Conservation (phyloP, 2,797 vertebrate genomes). For the Cichlasoma orientale region DNA sequence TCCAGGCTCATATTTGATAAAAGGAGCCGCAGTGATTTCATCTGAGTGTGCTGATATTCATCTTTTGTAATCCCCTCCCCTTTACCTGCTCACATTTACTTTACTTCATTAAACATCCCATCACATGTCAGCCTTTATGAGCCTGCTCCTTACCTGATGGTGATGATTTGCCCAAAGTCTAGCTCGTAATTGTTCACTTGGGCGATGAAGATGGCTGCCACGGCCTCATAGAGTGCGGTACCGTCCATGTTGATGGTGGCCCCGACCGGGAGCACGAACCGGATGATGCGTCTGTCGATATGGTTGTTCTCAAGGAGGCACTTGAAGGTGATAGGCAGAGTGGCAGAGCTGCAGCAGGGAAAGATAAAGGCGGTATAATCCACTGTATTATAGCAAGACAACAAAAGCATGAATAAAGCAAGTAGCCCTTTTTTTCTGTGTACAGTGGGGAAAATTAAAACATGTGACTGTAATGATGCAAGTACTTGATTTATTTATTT, state of each 20-base stretch:
- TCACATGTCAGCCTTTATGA: background rate
- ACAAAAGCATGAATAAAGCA: background rate
- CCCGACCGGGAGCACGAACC: constrained; percentile 95
- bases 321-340: constrained; percentile 99
- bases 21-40: background rate
- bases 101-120: background rate
- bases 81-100: background rate
- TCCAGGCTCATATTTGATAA: background rate
- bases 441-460: background rate
- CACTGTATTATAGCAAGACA: background rate
- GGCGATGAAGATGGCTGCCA: constrained; percentile 98
- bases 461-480: background rate
- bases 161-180: constrained; percentile 98
- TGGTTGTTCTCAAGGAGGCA: constrained; percentile 99
- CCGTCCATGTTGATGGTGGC: constrained; percentile 99
- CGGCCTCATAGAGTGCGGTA: constrained; percentile 94
- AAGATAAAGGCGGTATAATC: background rate
- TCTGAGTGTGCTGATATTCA: background rate
- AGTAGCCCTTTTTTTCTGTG: background rate
- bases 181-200: constrained; percentile 98
- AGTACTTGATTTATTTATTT: background rate
- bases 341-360: constrained; percentile 87
- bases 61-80: background rate
- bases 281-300: constrained; percentile 93
- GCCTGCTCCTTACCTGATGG: constrained; percentile 85